Base-by-base conservation (phyloP, 2,113 vertebrate species). In the Cyrtonyx montezumae region DNA sequence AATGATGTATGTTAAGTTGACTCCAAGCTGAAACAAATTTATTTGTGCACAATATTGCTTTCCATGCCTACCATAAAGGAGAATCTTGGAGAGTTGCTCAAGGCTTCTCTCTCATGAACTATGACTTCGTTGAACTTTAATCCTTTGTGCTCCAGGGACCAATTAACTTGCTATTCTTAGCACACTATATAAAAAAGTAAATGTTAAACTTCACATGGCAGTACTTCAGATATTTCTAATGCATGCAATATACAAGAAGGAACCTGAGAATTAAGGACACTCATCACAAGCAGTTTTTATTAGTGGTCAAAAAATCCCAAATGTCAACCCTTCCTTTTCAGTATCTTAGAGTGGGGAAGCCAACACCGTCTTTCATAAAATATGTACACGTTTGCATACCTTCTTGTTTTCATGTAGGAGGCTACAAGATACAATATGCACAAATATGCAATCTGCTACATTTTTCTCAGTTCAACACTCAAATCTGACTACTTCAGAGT, bases 401-500 rank as follows among this genome's bases (percentile, higher is more conserved):
- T 68, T 88, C 55, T 10, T 71, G 61, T 88, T 94, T 45, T 73
- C 25, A 4, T 36, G 4, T 7, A 55, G 20, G 25, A 37, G 42
- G 87, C 40, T 40, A 40, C 11, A 40, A 12, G 82, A 80, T 73
- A 74, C 4, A 9, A 6, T 40, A 77, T 76, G 30, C 32, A 77
- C 21, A 92, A 49, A 71, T 79, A 79, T 46, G 36, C 21, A 68
- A 28, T 59, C 25, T 75, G 22, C 34, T 94, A 26, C 30, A 53
- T 58, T 91, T 95, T 91, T 70, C 74, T 65, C 87, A 93, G n/a
- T 66, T 95, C 40, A 92, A 68, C 55, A 77, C 62, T 36, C 51
- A 91, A 74, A 87, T 84, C 49, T 96, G 84, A 94, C 93, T 95
- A 84, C 86, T 90, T 96, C 84, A 84, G 84, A 96, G 88, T n/a